Percentiles rank a stretch among this genome's conserved stretches.
Evolutionary conservation across 1,140 invertebrate species (phyloP).

Genomic region (Aphidius gifuensis): DNA sequence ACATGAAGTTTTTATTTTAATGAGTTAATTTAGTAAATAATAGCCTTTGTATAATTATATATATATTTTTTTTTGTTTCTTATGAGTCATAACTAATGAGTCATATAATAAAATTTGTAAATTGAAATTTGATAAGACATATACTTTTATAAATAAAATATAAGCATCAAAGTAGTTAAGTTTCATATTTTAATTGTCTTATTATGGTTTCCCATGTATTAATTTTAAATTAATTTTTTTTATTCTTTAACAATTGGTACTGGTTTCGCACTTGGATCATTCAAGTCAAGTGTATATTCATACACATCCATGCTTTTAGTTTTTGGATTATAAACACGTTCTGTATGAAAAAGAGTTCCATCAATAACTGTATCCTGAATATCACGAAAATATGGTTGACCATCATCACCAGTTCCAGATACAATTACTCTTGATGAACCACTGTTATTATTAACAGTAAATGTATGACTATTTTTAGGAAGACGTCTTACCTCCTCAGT

Average conservation of each 20-base stretch:
- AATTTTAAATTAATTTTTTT: too few relatives aligned
- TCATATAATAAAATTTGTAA: too few relatives aligned
- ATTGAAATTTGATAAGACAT: too few relatives aligned
- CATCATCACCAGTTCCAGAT: conserved; percentile 25
- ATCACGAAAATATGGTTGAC: conserved; percentile 28
- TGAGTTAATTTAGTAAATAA: too few relatives aligned
- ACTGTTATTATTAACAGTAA: conserved; percentile 18
- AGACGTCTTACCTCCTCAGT: neutral
- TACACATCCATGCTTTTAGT: conserved; percentile 10
- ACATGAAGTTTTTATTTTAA: too few relatives aligned
- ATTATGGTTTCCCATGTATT: too few relatives aligned
- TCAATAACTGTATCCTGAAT: conserved; percentile 24
- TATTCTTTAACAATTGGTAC: conserved; percentile 16
- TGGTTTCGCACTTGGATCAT: conserved; percentile 29
- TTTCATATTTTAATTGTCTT: too few relatives aligned
- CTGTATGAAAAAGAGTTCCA: conserved; percentile 27
- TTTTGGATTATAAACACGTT: conserved; percentile 26
- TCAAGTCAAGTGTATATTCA: conserved; percentile 30
- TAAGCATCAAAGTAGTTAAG: too few relatives aligned
- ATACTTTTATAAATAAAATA: too few relatives aligned
- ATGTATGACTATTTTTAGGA: conserved; percentile 12
- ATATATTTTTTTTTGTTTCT: too few relatives aligned
- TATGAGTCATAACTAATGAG: too few relatives aligned
- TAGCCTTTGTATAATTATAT: too few relatives aligned
- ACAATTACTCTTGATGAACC: conserved; percentile 12